Evolutionary conservation across 2,888 invertebrate species (phyloP).

Genomic region (Stenoptilia bipunctidactyla): DNA sequence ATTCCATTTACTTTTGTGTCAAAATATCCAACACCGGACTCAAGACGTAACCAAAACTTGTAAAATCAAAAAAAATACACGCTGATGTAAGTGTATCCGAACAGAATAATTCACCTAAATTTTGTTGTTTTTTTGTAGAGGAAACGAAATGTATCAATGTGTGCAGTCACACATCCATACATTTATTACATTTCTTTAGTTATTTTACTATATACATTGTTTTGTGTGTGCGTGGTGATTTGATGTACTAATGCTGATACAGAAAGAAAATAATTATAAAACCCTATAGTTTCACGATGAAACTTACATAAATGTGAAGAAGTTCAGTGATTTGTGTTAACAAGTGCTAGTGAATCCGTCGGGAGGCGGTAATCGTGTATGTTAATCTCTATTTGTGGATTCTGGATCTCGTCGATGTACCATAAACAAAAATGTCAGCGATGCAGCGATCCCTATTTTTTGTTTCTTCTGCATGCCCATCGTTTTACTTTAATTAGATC

Average conservation of each 20-base stretch:
- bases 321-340: constrained; percentile 62
- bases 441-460: constrained; percentile 62
- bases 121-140: constrained; percentile 29
- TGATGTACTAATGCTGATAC: constrained; percentile 67
- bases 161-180: constrained; percentile 25
- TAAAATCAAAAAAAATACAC: constrained; percentile 1
- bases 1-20: too few relatives aligned
- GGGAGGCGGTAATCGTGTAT: constrained; percentile 69
- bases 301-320: constrained; percentile 65
- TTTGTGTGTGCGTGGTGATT: constrained; percentile 73
- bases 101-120: constrained; percentile 25
- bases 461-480: constrained; percentile 67
- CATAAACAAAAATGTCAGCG: constrained; percentile 72
- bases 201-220: constrained; percentile 42
- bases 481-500: constrained; percentile 65
- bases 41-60: too few relatives aligned
- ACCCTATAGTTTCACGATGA: constrained; percentile 61
- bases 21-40: too few relatives aligned
- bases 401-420: constrained; percentile 68
- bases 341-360: constrained; percentile 67
- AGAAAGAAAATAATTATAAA: constrained; percentile 61
- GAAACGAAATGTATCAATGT: constrained; percentile 28
- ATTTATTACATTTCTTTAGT: constrained; percentile 6
- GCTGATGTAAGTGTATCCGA: constrained; percentile 20
- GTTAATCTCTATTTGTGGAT: constrained; percentile 70